Evolutionary conservation across 2,113 vertebrate species (phyloP).

Genomic region (Pithys albifrons): DNA sequence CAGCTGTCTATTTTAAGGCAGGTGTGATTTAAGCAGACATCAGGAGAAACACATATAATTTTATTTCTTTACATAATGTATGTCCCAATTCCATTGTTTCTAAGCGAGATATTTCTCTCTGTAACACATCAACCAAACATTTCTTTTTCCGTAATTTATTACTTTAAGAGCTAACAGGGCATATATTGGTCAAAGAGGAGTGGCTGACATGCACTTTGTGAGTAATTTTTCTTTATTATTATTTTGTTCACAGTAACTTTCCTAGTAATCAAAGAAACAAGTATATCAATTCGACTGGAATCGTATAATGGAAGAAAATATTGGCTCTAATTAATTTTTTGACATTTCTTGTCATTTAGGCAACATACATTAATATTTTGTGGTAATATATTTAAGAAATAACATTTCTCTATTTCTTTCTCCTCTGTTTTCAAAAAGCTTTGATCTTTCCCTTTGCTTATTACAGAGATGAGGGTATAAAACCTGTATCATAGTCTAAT

Average conservation of each 20-base stretch:
- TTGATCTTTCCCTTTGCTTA: background rate
- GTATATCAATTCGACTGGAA: background rate
- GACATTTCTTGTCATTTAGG: background rate
- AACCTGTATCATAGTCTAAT: background rate
- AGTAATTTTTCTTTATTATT: background rate
- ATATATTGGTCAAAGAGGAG: background rate
- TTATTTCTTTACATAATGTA: background rate
- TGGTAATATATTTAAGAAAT: background rate
- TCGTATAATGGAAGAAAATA: background rate
- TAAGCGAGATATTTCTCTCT: background rate
- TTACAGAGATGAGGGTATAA: background rate
- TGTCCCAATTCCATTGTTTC: background rate
- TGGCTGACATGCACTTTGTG: background rate
- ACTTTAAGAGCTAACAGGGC: background rate
- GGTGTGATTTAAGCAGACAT: background rate
- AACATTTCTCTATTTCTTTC: background rate
- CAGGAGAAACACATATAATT: background rate
- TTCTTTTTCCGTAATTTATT: background rate
- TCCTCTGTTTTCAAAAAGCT: background rate
- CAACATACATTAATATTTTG: background rate
- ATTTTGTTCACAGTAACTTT: background rate
- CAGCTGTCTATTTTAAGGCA: background rate
- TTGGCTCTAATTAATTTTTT: background rate
- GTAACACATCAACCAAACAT: background rate
- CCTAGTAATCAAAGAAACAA: background rate